Evolutionary conservation across 1,140 invertebrate species (phyloP), one percentile per base, ranked within the genome.

Genomic region (Bilobella aurantiaca): DNA sequence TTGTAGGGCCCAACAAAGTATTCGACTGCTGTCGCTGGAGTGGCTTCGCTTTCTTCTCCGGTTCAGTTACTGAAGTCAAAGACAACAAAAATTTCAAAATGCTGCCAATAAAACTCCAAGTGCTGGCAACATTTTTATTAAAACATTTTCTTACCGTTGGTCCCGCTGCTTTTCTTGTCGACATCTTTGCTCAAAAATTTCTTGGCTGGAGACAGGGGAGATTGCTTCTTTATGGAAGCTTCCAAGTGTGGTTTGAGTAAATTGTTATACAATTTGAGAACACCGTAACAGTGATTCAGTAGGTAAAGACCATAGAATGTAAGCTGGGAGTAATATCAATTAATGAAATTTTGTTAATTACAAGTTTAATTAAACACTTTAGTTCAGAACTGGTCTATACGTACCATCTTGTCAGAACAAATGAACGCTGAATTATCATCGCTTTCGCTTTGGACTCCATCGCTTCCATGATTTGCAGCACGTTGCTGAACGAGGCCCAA

Each of bases 141-240:
- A n/a, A n/a, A n/a, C n/a, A n/a, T n/a, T n/a, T n/a, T n/a, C n/a
- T n/a, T n/a, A n/a, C n/a, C n/a, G n/a, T n/a, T n/a, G n/a, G n/a
- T 68, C 69, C 66, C 32, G 59, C 28, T 2, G 56, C 25, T 56
- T 72, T n/a, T 72, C 53, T 72, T 72, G 16, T 72, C 70, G 37
- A 59, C 27, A 34, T 69, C 68, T 32, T 68, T 68, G 56, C 65
- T 64, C 1, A 64, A 37, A 28, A 70, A 58, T 53, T 73, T 73
- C 62, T 73, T 73, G 3, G 67, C 71, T 18, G 71, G 71, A 30
- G 71, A 73, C 28, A 68, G 37, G 27, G 71, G 66, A 29, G 71
- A 70, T 18, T 64, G 65, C 58, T 62, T 67, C 5, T 56, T 37
- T 27, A n/a, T 12, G 27, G 37, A 21, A 14, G 66, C 23, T 0